These are phyloP conservation scores for Chionoecetes opilio DNA, from an alignment of 1,140 invertebrate species.

Conservation along the genomic window DNA sequence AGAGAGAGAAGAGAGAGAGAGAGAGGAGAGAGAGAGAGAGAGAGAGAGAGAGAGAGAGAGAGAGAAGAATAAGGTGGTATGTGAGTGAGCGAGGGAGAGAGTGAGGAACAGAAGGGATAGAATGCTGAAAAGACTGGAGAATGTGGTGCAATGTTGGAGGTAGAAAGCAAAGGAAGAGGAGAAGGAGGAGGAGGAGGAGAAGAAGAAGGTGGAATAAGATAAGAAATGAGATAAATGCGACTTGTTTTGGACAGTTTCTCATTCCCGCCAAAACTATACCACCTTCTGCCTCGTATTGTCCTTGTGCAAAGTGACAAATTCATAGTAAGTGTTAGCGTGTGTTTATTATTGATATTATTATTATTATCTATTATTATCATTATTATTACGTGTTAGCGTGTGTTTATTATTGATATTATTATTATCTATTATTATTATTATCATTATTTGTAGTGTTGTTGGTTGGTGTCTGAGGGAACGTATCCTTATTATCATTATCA, in stretches of 20 bases:
- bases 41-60: no score
- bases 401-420: no score
- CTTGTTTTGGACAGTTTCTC: neutral
- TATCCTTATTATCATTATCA: slow-evolving; percentile 9
- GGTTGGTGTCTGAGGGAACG: no score
- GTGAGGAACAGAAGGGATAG: neutral
- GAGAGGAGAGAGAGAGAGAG: no score
- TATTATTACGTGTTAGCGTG: neutral
- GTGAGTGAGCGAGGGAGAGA: neutral
- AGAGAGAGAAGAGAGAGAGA: no score
- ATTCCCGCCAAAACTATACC: neutral
- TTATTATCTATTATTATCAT: neutral
- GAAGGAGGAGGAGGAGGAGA: neutral
- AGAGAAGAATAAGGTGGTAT: neutral
- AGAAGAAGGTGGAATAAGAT: neutral
- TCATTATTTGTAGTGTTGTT: no score
- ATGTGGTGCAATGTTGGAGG: neutral
- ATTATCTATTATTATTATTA: neutral
- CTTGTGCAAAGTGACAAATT: neutral
- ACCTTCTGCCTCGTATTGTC: neutral
- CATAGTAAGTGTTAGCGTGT: neutral
- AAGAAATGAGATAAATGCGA: neutral
- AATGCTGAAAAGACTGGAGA: neutral
- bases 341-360: neutral
- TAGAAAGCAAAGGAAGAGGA: neutral